These are phyloP conservation scores for Aphidius colemani DNA, from an alignment of 2,888 invertebrate species.

Conservation along the genomic window DNA sequence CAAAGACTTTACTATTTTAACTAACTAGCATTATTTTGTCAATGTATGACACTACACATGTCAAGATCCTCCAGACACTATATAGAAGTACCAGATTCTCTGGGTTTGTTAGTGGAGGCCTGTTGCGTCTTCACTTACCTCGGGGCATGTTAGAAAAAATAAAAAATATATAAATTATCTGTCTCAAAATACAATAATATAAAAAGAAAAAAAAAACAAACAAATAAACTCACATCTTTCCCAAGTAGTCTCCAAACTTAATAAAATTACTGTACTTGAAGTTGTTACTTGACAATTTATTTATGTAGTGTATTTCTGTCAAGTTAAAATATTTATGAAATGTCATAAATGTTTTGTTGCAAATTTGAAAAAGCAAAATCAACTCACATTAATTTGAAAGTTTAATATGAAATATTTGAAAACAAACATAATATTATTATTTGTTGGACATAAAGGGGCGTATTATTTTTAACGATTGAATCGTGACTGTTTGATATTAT, in stretches of 20 bases:
- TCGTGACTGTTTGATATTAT: constrained; percentile 25
- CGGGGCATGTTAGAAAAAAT: constrained; percentile 47
- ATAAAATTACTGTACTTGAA: not conserved
- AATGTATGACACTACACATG: constrained; percentile 57
- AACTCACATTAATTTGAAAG: too few relatives aligned
- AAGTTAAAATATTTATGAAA: too few relatives aligned
- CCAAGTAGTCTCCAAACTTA: not conserved
- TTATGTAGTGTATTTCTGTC: too few relatives aligned
- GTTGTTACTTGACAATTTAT: too few relatives aligned
- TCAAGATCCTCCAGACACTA: constrained; percentile 55
- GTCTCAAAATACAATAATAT: not conserved
- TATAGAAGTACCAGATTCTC: constrained; percentile 50
- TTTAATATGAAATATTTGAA: not conserved
- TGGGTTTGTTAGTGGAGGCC: constrained; percentile 56
- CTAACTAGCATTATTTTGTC: constrained; percentile 54
- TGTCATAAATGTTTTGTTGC: too few relatives aligned
- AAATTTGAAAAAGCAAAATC: too few relatives aligned
- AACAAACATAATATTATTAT: too few relatives aligned
- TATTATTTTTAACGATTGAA: constrained; percentile 26
- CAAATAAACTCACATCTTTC: not conserved
- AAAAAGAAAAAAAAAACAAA: constrained; percentile 4
- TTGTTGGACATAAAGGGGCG: not conserved
- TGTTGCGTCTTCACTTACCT: constrained; percentile 57
- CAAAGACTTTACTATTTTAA: constrained; percentile 17
- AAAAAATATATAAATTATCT: constrained; percentile 10